phyloP scores from a whole-genome alignment of 1,140 invertebrate genomes.

The Aphelenchoides avenae region DNA sequence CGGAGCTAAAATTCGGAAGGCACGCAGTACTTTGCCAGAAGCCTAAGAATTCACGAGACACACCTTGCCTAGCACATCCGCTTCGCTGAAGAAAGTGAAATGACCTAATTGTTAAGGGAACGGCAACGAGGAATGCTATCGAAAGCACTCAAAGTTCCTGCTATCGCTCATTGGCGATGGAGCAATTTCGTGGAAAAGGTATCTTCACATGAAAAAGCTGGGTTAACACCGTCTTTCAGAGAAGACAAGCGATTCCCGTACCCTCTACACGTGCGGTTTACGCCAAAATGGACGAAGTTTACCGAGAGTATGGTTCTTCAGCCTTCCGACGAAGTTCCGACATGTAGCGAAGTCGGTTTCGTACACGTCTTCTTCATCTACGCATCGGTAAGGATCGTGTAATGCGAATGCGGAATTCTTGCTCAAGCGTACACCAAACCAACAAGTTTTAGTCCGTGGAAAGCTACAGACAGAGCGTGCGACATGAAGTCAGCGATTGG shows the following conservation, averaged over 20 bases:
- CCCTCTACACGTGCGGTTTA: conserved; percentile 37
- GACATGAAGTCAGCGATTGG: conserved; percentile 50
- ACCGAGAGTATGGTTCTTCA: too few species aligned
- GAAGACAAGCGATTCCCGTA: conserved; percentile 26
- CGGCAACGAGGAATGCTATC: conserved; percentile 41
- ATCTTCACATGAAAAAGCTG: background rate
- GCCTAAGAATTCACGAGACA: too few species aligned
- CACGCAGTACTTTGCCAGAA: too few species aligned
- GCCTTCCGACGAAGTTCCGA: conserved; percentile 7
- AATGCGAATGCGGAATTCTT: too few species aligned
- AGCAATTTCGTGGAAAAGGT: conserved; percentile 35
- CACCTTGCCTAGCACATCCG: too few species aligned
- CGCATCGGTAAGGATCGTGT: conserved; percentile 34
- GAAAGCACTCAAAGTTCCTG: conserved; percentile 16
- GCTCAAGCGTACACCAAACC: too few species aligned
- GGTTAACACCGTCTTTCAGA: conserved; percentile 23
- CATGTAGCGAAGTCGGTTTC: conserved; percentile 40
- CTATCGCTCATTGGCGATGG: conserved; percentile 25
- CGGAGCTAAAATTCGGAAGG: too few species aligned
- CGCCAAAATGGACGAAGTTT: conserved; percentile 40
- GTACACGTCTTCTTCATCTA: conserved; percentile 51
- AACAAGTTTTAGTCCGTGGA: too few species aligned
- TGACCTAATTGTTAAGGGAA: conserved; percentile 31
- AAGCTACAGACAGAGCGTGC: conserved; percentile 46
- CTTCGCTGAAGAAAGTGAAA: conserved; percentile 5